Base-by-base conservation (phyloP, 2,797 vertebrate species). In the Pseudochirops corinnae region DNA sequence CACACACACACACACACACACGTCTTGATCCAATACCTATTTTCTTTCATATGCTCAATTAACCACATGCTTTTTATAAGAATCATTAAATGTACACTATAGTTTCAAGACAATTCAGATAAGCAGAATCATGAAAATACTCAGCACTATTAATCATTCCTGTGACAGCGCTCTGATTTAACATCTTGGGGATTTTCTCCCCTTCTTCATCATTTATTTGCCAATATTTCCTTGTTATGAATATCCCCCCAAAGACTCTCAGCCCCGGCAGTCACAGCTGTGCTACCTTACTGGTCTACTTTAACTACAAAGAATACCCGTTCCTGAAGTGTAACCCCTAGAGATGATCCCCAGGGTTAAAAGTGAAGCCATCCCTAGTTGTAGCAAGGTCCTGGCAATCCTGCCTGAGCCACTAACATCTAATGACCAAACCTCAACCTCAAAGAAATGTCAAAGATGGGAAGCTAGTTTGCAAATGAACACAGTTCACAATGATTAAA, bases 151-250 rank as follows among this genome's bases (percentile, higher is more conserved):
- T 97, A 95, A 98, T 98, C 97, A 97, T 93, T 93, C 13, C 74
- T 56, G 93, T 97, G 98, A 94, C 98, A 98, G 95, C 94, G 93
- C 97, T 97, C 95, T 97, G 67, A 96, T 97, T 97, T 96, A 98
- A 97, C 97, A 96, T 98, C 97, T 95, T 97, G 95, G 97, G 97
- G 98, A 98, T 98, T 98, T 97, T 96, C 97, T 98, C 93, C 97
- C 97, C 97, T 98, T 98, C 98, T 98, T 98, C 98, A 98, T 98
- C 97, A 98, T 98, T 98, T 98, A 97, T 98, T 98, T 98, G 95
- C 93, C 95, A 97, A 97, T 96, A 95, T 93, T 96, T 98, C 92
- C 96, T 97, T 97, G 91, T 95, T 98, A 94, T 33, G 97, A 97
- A 93, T 94, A 90, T 97, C 95, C n/a, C 97, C 62, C 62, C 91